phyloP scores from a whole-genome alignment of 2,113 vertebrate genomes.

The Oplegnathus fasciatus region DNA sequence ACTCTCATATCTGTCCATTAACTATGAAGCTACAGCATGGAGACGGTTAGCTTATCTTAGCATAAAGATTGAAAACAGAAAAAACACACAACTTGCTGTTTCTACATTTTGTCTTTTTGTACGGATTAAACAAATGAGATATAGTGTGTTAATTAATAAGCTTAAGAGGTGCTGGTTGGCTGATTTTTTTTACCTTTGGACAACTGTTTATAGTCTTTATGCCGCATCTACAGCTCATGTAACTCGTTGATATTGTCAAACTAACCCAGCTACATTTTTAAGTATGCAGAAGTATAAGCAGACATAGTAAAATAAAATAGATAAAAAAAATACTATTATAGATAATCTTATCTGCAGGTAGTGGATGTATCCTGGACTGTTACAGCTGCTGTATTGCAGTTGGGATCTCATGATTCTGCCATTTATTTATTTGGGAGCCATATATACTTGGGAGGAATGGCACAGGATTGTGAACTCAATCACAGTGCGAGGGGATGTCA shows the following conservation, averaged over 20 bases:
- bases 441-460: conserved; percentile 74
- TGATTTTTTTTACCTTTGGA: not conserved
- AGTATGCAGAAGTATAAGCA: conserved; percentile 24
- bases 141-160: not conserved
- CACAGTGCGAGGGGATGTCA: conserved; percentile 81
- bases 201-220: not conserved
- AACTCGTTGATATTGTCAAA: conserved; percentile 23
- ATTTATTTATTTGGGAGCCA: conserved; percentile 77
- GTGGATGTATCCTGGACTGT: conserved; percentile 28
- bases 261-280: conserved; percentile 4
- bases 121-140: not conserved
- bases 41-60: not conserved
- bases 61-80: not conserved
- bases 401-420: conserved; percentile 74
- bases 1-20: not conserved
- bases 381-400: conserved; percentile 51
- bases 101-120: not conserved
- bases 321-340: conserved; percentile 22
- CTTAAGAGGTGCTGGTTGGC: not conserved
- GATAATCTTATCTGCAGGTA: conserved; percentile 60
- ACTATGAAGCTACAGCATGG: conserved; percentile 9
- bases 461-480: conserved; percentile 83
- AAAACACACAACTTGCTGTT: not conserved
- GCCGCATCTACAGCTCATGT: conserved; percentile 6
- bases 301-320: conserved; percentile 16